phyloP scores from a whole-genome alignment of 2,888 invertebrate species.

The Galerucella nymphaeae region DNA sequence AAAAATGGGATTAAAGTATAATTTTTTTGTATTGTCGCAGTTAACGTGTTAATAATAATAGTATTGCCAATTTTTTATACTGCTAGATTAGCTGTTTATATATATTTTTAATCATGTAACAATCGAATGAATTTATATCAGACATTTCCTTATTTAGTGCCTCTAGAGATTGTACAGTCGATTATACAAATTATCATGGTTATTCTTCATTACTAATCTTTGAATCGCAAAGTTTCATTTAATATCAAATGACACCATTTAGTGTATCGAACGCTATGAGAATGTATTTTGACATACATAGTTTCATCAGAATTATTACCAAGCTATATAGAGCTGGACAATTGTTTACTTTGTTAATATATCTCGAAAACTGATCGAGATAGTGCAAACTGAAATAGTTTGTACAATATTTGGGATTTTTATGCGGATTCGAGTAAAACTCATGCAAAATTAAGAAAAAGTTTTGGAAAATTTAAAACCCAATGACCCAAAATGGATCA shows the following conservation, averaged over 20 bases:
- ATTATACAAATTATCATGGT: slow-evolving; percentile 11
- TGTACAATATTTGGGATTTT: too few species aligned
- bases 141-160: slow-evolving; percentile 13
- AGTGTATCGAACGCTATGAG: background rate
- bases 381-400: too few species aligned
- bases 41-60: background rate
- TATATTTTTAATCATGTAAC: background rate
- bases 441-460: too few species aligned
- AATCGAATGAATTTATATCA: background rate
- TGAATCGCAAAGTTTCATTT: background rate
- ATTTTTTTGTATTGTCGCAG: too few species aligned
- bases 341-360: too few species aligned
- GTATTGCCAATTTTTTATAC: background rate
- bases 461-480: too few species aligned
- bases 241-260: slow-evolving; percentile 2
- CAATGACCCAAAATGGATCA: too few species aligned
- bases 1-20: too few species aligned
- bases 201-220: slow-evolving; percentile 4
- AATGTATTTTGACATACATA: slow-evolving; percentile 1
- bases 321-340: background rate
- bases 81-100: background rate
- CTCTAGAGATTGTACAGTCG: slow-evolving; percentile 1
- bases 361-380: too few species aligned
- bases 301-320: background rate
- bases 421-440: too few species aligned